These are phyloP conservation scores for Thunnus maccoyii DNA, from an alignment of 2,113 vertebrate genomes.

Conservation along the genomic window DNA sequence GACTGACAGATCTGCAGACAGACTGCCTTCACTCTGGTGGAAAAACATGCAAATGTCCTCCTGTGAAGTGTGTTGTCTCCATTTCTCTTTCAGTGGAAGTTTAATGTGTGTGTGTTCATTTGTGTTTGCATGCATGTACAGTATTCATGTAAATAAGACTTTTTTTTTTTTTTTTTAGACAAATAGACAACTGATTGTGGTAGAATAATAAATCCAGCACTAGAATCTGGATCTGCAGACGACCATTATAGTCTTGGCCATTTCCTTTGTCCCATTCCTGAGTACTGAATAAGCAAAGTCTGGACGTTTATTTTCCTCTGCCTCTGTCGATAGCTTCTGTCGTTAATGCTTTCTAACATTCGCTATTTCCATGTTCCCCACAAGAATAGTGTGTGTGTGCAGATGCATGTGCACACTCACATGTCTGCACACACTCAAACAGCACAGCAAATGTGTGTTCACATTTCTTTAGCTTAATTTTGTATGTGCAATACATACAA, in stretches of 20 bases:
- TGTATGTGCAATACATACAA: slow-evolving; percentile 4
- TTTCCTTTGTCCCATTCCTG: not conserved
- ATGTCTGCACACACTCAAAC: not conserved
- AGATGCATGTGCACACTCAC: not conserved
- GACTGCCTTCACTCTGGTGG: slow-evolving; percentile 60
- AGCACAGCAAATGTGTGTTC: not conserved
- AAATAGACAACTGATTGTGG: slow-evolving; percentile 17
- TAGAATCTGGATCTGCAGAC: not conserved
- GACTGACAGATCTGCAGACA: slow-evolving; percentile 34
- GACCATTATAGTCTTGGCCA: not conserved
- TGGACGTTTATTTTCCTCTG: not conserved
- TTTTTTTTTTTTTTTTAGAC: not conserved
- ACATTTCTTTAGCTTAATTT: slow-evolving; percentile 1
- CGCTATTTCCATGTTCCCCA: slow-evolving; percentile 12
- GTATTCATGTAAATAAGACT: slow-evolving; percentile 22
- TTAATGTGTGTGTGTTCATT: not conserved
- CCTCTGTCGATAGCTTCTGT: not conserved
- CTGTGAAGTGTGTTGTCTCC: slow-evolving; percentile 28
- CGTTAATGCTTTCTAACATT: slow-evolving; percentile 10
- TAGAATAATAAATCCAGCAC: slow-evolving; percentile 32
- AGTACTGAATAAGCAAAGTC: not conserved
- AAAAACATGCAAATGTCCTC: slow-evolving; percentile 76
- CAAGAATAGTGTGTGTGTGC: not conserved
- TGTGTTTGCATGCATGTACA: not conserved
- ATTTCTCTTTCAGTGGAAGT: slow-evolving; percentile 19